Evolutionary conservation across 2,113 vertebrate genomes (phyloP), one percentile per base, ranked within the genome.

Genomic region (Carassius carassius): DNA sequence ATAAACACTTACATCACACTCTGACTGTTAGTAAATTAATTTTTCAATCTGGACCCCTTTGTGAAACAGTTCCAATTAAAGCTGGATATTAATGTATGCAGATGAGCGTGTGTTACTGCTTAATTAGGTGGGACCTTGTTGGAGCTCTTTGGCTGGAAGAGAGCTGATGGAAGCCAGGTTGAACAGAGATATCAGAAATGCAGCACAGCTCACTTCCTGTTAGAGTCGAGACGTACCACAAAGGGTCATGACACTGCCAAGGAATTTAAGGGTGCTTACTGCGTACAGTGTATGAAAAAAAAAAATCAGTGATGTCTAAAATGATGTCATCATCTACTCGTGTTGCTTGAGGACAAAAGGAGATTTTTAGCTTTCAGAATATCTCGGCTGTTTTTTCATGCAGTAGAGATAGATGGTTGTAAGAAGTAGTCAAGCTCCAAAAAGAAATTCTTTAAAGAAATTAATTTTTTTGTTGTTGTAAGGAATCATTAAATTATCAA

Each of bases 71-170:
- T 51, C 10, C 47, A 83, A 82, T 86, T 86, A 82, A 78, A 62
- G 73, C 47, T 77, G 51, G 58, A 81, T 81, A 74, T 85, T 85
- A 73, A 90, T 87, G 19, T 56, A 87, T 89, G 89, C 76, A 85
- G 81, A 84, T 78, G 12, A 86, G 84, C 81, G 23, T 60, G 63
- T 62, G 62, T 86, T 74, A 85, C 89, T 86, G 86, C 79, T 86
- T 41, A 47, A 54, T 83, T 82, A 87, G 62, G 73, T 2, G 41
- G 62, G 25, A 65, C 8, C 21, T 81, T 35, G 44, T 32, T 78
- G 37, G n/a, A 29, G 63, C 49, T 44, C 29, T 78, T 78, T 6
- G 16, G 54, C 44, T 81, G 62, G 44, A 41, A 47, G 35, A 29
- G 75, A 76, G 56, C 37, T 62, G 23, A 63, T 76, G 56, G 37